Evolutionary conservation across 30 jellyfish, hydroid and myxozoan species (phyloP).

Genomic region (Sanderia malayensis): DNA sequence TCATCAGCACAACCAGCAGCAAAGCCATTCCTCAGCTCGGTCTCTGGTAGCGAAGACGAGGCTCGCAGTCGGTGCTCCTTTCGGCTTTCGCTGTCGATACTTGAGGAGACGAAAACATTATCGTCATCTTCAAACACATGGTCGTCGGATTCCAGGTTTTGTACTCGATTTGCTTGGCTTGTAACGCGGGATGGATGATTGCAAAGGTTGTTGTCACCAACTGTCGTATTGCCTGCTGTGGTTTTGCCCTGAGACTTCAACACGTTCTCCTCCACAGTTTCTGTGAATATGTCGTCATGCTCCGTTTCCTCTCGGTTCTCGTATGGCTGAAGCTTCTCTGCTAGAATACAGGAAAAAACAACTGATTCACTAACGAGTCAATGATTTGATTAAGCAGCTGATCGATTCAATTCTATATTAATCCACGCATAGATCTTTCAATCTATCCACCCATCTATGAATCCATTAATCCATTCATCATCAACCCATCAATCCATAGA

Average conservation of each 20-base stretch:
- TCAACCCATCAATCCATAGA: too few species aligned
- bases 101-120: conserved; percentile 15
- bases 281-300: conserved; percentile 57
- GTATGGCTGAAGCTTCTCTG: conserved; percentile 58
- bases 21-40: conserved; percentile 41
- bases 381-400: too few species aligned
- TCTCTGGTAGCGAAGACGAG: conserved; percentile 66
- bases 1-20: conserved; percentile 37
- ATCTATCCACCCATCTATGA: too few species aligned
- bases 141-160: conserved; percentile 5
- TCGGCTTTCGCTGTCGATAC: conserved; percentile 47
- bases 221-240: conserved; percentile 77
- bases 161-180: background rate
- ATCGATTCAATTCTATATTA: too few species aligned
- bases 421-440: too few species aligned
- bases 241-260: conserved; percentile 68
- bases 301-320: conserved; percentile 69
- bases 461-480: too few species aligned
- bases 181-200: conserved; percentile 17
- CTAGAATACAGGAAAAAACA: too few species aligned
- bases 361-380: too few species aligned
- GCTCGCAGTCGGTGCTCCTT: conserved; percentile 49
- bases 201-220: conserved; percentile 32
- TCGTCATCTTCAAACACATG: conserved; percentile 48
- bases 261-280: conserved; percentile 58